Conservation (phyloP, 1,140 invertebrate species). For the Stratiolaelaps scimitus region DNA sequence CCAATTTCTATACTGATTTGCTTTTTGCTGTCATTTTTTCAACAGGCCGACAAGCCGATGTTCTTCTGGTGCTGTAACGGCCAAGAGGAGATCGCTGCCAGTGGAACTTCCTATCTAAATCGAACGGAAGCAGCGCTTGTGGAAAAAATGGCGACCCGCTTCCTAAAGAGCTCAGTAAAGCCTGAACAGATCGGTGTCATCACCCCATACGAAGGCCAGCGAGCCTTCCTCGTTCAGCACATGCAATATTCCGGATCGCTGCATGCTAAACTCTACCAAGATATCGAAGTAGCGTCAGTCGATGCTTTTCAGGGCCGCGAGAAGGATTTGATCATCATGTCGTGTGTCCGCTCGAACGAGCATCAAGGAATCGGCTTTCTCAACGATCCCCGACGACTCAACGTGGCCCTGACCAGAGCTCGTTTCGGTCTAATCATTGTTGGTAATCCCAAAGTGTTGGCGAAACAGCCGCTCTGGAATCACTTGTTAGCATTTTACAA, state of each 20-base stretch:
- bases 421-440: slow-evolving; percentile 98
- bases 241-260: slow-evolving; percentile 98
- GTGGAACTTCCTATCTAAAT: slow-evolving; percentile 95
- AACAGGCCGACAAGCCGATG: slow-evolving; percentile 82
- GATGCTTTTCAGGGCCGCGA: slow-evolving; percentile 92
- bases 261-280: slow-evolving; percentile 91
- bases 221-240: slow-evolving; percentile 93
- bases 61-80: slow-evolving; percentile 97
- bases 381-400: slow-evolving; percentile 90
- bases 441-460: slow-evolving; percentile 95
- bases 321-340: slow-evolving; percentile 92
- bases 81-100: slow-evolving; percentile 95
- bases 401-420: slow-evolving; percentile 92
- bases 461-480: slow-evolving; percentile 97
- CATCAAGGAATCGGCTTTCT: slow-evolving; percentile 85
- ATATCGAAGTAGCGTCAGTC: slow-evolving; percentile 98
- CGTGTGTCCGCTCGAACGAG: slow-evolving; percentile 76
- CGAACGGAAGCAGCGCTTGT: slow-evolving; percentile 95
- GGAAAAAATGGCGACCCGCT: slow-evolving; percentile 88
- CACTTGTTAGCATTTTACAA: slow-evolving; percentile 95
- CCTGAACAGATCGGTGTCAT: slow-evolving; percentile 99
- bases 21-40: too few relatives aligned
- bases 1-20: too few relatives aligned
- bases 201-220: slow-evolving; percentile 95
- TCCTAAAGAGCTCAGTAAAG: slow-evolving; percentile 82